Conservation (phyloP, 2,797 vertebrate species). For the Nyctalus aviator region DNA sequence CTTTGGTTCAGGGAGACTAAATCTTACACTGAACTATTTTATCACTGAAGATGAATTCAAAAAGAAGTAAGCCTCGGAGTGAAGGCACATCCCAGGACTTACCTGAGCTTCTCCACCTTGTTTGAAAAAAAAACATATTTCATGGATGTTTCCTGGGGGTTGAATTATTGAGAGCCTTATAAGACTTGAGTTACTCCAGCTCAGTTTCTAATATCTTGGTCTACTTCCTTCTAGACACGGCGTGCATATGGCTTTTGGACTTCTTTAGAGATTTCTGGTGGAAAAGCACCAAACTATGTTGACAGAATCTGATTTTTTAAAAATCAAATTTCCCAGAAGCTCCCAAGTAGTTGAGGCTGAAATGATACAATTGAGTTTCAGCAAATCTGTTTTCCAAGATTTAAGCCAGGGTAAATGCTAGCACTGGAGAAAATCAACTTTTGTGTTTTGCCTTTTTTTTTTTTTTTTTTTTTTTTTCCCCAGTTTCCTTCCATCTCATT, state of each 20-base stretch:
- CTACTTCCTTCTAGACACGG: background rate
- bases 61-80: background rate
- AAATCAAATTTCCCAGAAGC: background rate
- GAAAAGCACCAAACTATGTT: background rate
- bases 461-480: background rate
- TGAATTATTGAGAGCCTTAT: background rate
- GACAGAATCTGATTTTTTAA: background rate
- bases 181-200: background rate
- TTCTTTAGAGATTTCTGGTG: slow-evolving; percentile 15
- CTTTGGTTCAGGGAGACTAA: background rate
- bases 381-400: slow-evolving; percentile 36
- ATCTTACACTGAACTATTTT: background rate
- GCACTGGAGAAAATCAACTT: background rate
- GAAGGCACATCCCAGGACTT: background rate
- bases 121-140: background rate
- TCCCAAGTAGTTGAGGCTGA: background rate
- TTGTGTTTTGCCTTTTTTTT: background rate
- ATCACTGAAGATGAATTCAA: background rate
- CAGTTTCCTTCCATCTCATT: background rate
- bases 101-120: background rate
- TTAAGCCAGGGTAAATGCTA: background rate
- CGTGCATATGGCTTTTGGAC: background rate
- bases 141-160: background rate
- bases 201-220: background rate
- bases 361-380: background rate